Evolutionary conservation across 2,888 invertebrate species (phyloP), one percentile per base, ranked within the genome.

Genomic region (Diarsia mendica): DNA sequence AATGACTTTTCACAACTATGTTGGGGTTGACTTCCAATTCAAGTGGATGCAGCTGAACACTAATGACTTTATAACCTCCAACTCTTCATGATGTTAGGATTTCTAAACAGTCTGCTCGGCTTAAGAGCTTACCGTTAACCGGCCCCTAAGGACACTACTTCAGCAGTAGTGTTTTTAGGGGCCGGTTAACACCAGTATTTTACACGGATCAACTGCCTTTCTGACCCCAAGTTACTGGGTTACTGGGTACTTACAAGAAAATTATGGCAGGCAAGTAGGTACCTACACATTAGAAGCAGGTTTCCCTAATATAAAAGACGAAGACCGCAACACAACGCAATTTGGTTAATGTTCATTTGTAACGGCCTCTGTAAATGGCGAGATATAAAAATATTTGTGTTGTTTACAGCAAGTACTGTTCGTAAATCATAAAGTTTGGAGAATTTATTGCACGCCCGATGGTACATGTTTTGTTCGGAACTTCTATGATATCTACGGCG

Each of bases 361-460:
- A 78, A 79, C 79, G 74, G 69, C 83, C 75, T 51, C 68, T 74
- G 68, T 72, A 66, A 79, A 82, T 67, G 79, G 60, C 33, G 65
- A 82, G 55, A 68, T 61, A 79, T 72, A 83, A 82, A 82, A 80
- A 72, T 77, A 71, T 83, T 70, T 69, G 68, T 80, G 39, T 83
- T 83, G 77, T 80, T 83, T 83, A 77, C 73, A 53, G 48, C 61
- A 39, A 60, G 72, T 33, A 65, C 64, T 71, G 67, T 48, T 58
- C 84, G 71, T 83, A 82, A 79, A 83, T 83, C 83, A 83, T 65
- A 76, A 79, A 82, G 72, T 83, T 77, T 80, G 61, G 72, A 64
- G n/a, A 72, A 76, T 82, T 69, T 83, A 82, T 83, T 65, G 58
- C 15, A 65, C 63, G 33, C 67, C 63, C 23, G 18, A 55, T 70